Base-by-base conservation (phyloP, 2,888 invertebrate species). In the Cataglyphis livida region DNA sequence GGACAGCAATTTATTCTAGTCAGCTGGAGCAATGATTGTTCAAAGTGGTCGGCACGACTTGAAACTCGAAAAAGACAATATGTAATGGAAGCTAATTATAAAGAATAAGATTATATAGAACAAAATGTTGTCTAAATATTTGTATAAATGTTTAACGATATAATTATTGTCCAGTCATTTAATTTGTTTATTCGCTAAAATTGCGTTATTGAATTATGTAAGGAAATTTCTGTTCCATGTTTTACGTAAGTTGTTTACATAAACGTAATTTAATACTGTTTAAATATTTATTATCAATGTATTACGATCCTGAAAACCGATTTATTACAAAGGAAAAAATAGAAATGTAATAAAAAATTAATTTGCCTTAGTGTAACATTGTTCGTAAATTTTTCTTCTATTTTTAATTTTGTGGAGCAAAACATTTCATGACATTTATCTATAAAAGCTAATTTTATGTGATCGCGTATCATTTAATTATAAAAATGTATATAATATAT, bases 1-100 rank as follows among this genome's bases (percentile, higher is more conserved):
- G 78, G 41, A 70, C 7, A 59, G 84, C 81, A 82, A 86, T 84
- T 75, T 76, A 62, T 44, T 73, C 59, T 59, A 59, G 73, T 21
- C 78, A 79, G 78, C 78, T 79, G 78, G 59, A 73, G 65, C 64
- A 21, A 62, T 32, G 74, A 73, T 59, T 41, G 21, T 54, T 44
- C 44, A 71, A 78, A 48, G 78, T 44, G 78, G 35, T 51, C 35
- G 15, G 15, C 10, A 38, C 66, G 25, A 28, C 18, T 44, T 28
- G 68, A 68, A 68, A 28, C 25, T 66, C 70, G 44, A 25, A 71
- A 21, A 59, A 21, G 32, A 6, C 7, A 15, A 78, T 21, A 41
- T 3, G 15, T 12, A n/a, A 25, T 21, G 15, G 12, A 54, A 10
- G 18, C 41, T 38, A 38, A 28, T 68, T 41, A 28, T n/a, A 57